phyloP scores from a whole-genome alignment of 2,888 invertebrate species.

The Ceratothoa steindachneri region DNA sequence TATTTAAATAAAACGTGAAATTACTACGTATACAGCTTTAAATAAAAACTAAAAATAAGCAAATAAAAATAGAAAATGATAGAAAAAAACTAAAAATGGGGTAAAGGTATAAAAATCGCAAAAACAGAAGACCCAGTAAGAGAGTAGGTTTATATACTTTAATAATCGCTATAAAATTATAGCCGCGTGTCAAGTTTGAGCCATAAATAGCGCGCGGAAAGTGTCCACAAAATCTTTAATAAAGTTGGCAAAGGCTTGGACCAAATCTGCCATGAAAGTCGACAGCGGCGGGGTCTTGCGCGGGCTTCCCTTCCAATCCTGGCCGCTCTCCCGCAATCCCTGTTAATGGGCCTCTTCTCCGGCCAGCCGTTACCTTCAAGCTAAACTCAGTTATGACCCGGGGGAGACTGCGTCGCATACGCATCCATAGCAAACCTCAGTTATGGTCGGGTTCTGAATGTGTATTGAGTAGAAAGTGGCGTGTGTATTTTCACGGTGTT shows the following conservation, averaged over 20 bases:
- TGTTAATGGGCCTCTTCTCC: neutral
- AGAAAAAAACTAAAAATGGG: too few species aligned
- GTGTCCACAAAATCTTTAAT: neutral
- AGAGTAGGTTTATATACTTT: too few species aligned
- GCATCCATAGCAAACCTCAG: too few species aligned
- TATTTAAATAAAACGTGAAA: neutral
- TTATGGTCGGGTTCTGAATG: too few species aligned
- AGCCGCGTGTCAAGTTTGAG: neutral
- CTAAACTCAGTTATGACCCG: neutral
- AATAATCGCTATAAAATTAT: neutral
- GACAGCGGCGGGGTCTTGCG: too few species aligned
- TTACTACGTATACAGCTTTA: too few species aligned
- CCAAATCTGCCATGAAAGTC: neutral
- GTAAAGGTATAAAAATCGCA: too few species aligned
- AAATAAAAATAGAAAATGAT: neutral
- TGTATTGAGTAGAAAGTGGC: too few species aligned
- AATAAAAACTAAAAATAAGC: too few species aligned
- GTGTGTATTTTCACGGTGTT: too few species aligned
- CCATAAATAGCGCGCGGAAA: neutral
- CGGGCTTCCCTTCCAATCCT: neutral
- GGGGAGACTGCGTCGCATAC: too few species aligned
- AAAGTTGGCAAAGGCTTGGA: neutral
- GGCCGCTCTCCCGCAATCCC: neutral
- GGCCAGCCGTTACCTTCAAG: neutral
- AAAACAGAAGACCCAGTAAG: too few species aligned